These are phyloP conservation scores for Siphamia tubifer DNA, from an alignment of 2,113 vertebrate genomes.

Conservation along the genomic window DNA sequence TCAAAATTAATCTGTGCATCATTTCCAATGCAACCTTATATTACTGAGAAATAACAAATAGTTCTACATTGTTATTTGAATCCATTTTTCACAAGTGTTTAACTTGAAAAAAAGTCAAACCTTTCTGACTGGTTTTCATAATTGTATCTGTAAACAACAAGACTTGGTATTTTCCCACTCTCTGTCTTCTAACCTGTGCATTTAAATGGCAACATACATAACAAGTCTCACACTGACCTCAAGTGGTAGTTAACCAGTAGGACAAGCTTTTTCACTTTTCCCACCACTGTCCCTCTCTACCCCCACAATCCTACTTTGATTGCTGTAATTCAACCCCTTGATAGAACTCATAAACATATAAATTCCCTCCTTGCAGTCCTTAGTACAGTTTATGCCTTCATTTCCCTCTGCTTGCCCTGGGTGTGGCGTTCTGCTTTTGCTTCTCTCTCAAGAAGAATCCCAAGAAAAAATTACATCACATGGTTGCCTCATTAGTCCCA, in stretches of 20 bases:
- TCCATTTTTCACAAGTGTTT: too few relatives aligned
- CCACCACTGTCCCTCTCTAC: neutral
- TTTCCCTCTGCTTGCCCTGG: slow-evolving; percentile 15
- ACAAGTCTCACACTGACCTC: slow-evolving; percentile 76
- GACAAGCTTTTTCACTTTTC: slow-evolving; percentile 41
- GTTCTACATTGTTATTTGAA: too few relatives aligned
- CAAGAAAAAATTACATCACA: slow-evolving; percentile 47
- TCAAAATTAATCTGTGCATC: too few relatives aligned
- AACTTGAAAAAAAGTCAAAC: too few relatives aligned
- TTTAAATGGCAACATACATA: too few relatives aligned
- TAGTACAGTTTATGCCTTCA: slow-evolving; percentile 15
- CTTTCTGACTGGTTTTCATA: too few relatives aligned
- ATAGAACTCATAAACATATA: neutral
- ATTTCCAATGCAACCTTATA: neutral
- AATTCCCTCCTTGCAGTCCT: neutral
- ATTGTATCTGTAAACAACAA: neutral
- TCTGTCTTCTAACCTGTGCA: neutral
- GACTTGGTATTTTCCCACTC: neutral
- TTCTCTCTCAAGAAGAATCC: slow-evolving; percentile 9
- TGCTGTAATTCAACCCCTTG: neutral
- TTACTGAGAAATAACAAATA: neutral
- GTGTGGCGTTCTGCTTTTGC: slow-evolving; percentile 33
- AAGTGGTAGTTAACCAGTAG: slow-evolving; percentile 65
- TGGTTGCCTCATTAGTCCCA: slow-evolving; percentile 29
- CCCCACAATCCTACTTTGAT: neutral